phyloP scores from a whole-genome alignment of 2,888 invertebrate genomes.

The Caenorhabditis afra region DNA sequence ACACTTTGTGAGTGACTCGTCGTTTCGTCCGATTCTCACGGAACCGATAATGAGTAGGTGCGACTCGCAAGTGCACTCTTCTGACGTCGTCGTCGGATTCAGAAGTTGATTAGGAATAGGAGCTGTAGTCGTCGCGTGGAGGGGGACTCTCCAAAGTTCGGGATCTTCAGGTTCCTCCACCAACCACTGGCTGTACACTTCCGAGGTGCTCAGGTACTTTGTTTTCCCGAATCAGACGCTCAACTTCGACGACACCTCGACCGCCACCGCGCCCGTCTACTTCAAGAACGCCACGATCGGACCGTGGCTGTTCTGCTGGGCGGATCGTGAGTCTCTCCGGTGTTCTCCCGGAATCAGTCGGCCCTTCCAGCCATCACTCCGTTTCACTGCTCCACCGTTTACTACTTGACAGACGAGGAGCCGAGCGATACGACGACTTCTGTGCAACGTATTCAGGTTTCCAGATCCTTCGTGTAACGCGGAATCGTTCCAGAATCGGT shows the following conservation, averaged over 20 bases:
- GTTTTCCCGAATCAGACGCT: conserved; percentile 75
- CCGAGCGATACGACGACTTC: conserved; percentile 78
- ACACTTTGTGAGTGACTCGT: conserved; percentile 63
- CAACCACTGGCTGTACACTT: conserved; percentile 80
- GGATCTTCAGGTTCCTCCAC: conserved; percentile 71
- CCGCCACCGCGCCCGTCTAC: conserved; percentile 64
- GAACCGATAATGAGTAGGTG: not conserved
- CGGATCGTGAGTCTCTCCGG: conserved; percentile 76
- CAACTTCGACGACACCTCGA: conserved; percentile 65
- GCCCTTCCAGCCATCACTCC: conserved; percentile 70
- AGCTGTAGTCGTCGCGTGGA: not conserved
- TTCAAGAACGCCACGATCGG: conserved; percentile 80
- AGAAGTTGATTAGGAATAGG: not conserved
- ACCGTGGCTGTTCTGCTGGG: conserved; percentile 80
- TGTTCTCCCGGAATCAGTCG: not conserved
- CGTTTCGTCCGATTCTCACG: not conserved
- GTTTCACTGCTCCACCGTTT: conserved; percentile 73
- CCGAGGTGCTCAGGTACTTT: conserved; percentile 79
- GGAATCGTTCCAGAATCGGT: conserved; percentile 73
- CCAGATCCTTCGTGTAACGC: not conserved
- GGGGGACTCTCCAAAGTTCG: not conserved
- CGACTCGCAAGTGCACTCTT: not conserved
- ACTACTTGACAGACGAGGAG: conserved; percentile 76
- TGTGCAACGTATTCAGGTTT: conserved; percentile 72
- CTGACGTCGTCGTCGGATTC: not conserved